A percentile compares a stretch with the other conserved stretches of the same genome.
These are phyloP conservation scores for Syngnathus acus DNA, from an alignment of 2,797 vertebrate species.

Conservation along the genomic window DNA sequence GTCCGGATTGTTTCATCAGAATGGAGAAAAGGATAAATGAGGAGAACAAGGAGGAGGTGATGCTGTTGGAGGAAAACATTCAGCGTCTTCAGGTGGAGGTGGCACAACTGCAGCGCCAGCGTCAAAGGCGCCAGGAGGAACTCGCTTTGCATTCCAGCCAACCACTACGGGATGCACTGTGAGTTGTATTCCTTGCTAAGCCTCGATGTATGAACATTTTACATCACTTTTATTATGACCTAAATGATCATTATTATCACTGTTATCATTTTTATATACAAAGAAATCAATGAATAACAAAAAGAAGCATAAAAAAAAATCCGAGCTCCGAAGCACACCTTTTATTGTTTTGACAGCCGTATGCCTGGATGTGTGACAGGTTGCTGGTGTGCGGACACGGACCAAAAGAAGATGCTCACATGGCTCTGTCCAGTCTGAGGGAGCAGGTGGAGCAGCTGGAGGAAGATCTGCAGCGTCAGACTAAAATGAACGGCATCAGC, in stretches of 20 bases:
- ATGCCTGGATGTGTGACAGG: slow-evolving; percentile 11
- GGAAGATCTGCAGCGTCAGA: slow-evolving; percentile 69
- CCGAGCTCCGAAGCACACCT: not conserved
- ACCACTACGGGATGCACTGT: slow-evolving; percentile 63
- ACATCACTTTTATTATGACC: not conserved
- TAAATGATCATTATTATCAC: not conserved
- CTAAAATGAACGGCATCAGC: slow-evolving; percentile 68
- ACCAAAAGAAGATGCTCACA: slow-evolving; percentile 18
- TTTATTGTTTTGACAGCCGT: not conserved
- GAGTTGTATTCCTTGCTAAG: slow-evolving; percentile 24
- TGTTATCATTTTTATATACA: not conserved
- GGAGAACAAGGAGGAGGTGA: slow-evolving; percentile 50
- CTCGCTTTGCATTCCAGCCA: slow-evolving; percentile 43
- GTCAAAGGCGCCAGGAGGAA: slow-evolving; percentile 43
- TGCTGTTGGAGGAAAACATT: slow-evolving; percentile 69
- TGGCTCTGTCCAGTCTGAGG: slow-evolving; percentile 50
- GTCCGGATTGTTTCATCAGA: slow-evolving; percentile 5
- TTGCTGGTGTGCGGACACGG: slow-evolving; percentile 18
- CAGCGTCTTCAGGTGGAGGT: slow-evolving; percentile 69
- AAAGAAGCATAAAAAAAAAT: not conserved
- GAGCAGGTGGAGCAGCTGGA: slow-evolving; percentile 67
- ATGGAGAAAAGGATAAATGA: slow-evolving; percentile 21
- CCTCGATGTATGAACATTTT: not conserved
- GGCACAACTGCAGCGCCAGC: slow-evolving; percentile 45
- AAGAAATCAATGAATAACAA: not conserved